These are phyloP conservation scores for Piliocolobus tephrosceles DNA, from an alignment of 2,113 vertebrate species.

Conservation along the genomic window DNA sequence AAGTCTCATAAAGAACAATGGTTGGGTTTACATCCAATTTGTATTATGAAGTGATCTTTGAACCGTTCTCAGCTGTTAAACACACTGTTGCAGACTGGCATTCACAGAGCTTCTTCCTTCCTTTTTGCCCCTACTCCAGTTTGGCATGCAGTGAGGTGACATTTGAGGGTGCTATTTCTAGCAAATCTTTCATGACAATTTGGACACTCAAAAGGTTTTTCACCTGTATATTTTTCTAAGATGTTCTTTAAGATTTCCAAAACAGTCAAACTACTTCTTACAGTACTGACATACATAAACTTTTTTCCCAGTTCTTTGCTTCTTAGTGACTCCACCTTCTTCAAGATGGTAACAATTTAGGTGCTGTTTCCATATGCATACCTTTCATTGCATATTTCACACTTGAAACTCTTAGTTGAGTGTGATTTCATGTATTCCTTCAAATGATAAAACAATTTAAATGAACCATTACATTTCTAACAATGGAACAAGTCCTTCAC, in stretches of 20 bases:
- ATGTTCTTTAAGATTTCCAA: constrained; percentile 97
- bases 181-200: too few species aligned
- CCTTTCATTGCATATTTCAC: constrained; percentile 92
- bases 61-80: too few species aligned
- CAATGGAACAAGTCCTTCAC: constrained; percentile 94
- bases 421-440: constrained; percentile 97
- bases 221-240: neutral
- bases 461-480: constrained; percentile 94
- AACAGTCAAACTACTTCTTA: constrained; percentile 96
- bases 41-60: too few species aligned
- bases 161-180: too few species aligned
- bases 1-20: too few species aligned
- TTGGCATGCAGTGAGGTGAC: too few species aligned
- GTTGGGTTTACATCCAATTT: too few species aligned
- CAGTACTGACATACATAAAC: constrained; percentile 96
- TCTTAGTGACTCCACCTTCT: constrained; percentile 87
- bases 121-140: too few species aligned
- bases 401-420: constrained; percentile 90
- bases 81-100: too few species aligned
- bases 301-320: constrained; percentile 92
- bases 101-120: too few species aligned
- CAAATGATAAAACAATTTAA: constrained; percentile 97
- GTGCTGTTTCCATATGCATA: constrained; percentile 95
- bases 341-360: constrained; percentile 92
- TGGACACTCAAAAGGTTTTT: too few species aligned